Conservation (phyloP, 2,113 vertebrate species). For the Rhipidura dahli region DNA sequence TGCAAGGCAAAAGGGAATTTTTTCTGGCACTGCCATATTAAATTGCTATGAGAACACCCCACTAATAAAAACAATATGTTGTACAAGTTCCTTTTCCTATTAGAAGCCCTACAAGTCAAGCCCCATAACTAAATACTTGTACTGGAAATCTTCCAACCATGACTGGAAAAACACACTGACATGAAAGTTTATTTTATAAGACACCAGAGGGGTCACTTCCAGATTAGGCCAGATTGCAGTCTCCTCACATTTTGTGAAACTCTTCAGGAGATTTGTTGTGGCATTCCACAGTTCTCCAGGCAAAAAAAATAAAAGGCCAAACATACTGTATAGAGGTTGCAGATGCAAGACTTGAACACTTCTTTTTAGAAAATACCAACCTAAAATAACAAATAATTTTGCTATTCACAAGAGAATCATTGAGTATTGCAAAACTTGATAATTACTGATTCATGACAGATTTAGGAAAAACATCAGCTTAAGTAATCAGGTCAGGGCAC, state of each 20-base stretch:
- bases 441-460: conserved; percentile 81
- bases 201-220: not conserved
- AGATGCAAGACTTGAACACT: conserved; percentile 29
- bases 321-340: conserved; percentile 11
- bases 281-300: conserved; percentile 7
- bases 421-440: conserved; percentile 80
- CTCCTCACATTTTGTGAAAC: conserved; percentile 28
- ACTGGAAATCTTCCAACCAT: conserved; percentile 11
- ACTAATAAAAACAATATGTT: conserved; percentile 1
- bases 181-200: conserved; percentile 12
- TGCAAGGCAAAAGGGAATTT: not conserved
- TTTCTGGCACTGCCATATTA: not conserved
- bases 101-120: conserved; percentile 22
- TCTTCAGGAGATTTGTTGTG: not conserved
- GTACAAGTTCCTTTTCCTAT: not conserved
- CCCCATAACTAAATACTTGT: conserved; percentile 17
- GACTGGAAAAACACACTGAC: conserved; percentile 13
- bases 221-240: conserved; percentile 25
- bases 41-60: not conserved
- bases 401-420: conserved; percentile 70
- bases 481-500: conserved; percentile 77
- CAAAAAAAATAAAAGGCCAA: not conserved
- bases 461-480: conserved; percentile 79
- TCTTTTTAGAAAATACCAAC: conserved; percentile 59
- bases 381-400: conserved; percentile 73